These are phyloP conservation scores for Entomyzon cyanotis DNA, from an alignment of 2,113 vertebrate species.

Conservation along the genomic window DNA sequence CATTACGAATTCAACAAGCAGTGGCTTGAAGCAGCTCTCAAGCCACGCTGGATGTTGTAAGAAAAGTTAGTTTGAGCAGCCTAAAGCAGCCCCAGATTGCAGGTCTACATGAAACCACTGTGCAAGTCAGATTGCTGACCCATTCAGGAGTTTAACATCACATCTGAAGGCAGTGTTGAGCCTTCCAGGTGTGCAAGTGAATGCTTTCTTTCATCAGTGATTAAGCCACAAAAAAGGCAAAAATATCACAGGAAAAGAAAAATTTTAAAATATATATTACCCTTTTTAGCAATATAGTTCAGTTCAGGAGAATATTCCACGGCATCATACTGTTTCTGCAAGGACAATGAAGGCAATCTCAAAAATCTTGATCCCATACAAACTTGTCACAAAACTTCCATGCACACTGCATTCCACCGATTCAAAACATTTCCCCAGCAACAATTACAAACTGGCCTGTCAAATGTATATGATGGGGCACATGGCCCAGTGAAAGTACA, in stretches of 20 bases:
- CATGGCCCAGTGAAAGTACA: background rate
- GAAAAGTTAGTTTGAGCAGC: background rate
- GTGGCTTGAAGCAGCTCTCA: background rate
- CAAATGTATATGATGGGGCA: background rate
- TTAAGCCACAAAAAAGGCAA: background rate
- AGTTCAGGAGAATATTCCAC: background rate
- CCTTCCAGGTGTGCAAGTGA: background rate
- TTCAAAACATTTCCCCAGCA: background rate
- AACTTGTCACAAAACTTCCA: background rate
- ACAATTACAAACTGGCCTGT: background rate
- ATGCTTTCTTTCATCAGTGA: background rate
- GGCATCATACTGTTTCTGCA: background rate
- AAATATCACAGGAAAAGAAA: background rate
- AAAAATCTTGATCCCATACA: background rate
- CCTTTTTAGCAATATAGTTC: background rate
- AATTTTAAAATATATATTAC: accelerated
- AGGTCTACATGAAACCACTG: background rate
- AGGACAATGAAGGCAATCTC: background rate
- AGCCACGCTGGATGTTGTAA: background rate
- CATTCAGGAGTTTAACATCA: background rate
- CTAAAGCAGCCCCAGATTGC: background rate
- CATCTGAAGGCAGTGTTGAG: background rate
- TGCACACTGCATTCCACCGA: background rate
- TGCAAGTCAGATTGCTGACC: background rate
- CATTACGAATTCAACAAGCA: background rate